phyloP scores from a whole-genome alignment of 2,888 invertebrate genomes.

The Sinohyriopsis cumingii region DNA sequence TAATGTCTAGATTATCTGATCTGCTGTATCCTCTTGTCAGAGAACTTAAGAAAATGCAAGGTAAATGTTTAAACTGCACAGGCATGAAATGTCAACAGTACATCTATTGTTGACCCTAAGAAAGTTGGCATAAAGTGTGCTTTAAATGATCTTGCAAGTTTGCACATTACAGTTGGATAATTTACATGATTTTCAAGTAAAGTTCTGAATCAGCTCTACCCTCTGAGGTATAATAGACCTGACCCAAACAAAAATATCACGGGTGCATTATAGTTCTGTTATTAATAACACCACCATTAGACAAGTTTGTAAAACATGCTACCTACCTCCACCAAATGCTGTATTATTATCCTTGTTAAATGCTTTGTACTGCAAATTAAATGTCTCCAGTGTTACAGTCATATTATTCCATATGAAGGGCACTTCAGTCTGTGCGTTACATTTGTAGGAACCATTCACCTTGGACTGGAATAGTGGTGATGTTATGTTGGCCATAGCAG shows the following conservation, averaged over 20 bases:
- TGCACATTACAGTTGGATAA: neutral
- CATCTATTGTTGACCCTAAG: no score
- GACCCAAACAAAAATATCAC: neutral
- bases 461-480: constrained; percentile 10
- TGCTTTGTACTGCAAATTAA: constrained; percentile 48
- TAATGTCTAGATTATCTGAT: no score
- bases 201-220: no score
- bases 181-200: neutral
- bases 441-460: constrained; percentile 39
- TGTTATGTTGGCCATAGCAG: neutral
- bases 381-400: constrained; percentile 32
- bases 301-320: constrained; percentile 12
- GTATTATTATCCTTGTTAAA: constrained; percentile 37
- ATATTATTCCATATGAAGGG: constrained; percentile 8
- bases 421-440: constrained; percentile 30
- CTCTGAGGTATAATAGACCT: neutral
- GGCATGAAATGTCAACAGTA: no score
- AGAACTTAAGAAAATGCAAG: no score
- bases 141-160: neutral
- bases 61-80: no score
- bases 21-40: no score
- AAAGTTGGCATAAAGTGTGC: no score
- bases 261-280: neutral
- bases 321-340: constrained; percentile 33
- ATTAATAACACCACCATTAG: no score